Evolutionary conservation across 2,888 invertebrate species (phyloP), one percentile per base, ranked within the genome.

Genomic region (Crepidodera aurea): DNA sequence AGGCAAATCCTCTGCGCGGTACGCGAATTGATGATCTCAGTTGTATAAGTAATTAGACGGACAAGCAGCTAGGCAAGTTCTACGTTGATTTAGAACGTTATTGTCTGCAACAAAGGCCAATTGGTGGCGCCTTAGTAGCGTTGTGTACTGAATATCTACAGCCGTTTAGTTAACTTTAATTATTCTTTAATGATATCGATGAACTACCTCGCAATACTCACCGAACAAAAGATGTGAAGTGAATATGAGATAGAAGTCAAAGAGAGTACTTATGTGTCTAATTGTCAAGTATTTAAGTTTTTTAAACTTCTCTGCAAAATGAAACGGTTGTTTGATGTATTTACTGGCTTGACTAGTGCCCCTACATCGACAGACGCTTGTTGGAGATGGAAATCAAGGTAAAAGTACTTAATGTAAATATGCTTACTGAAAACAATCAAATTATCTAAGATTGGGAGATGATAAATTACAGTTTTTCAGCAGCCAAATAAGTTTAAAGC

Each of bases 121-220:
- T 61, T 58, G 55, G 27, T 60, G 60, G 60, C 60, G 60, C 55
- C 60, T 60, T 56, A 34, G 29, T 55, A 46, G 46, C 56, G 67
- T 60, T 71, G 70, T 70, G 71, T 56, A 44, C 57, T 66, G 72
- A 69, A 72, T 72, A 71, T 60, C 62, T 58, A 62, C 60, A 64
- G 27, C 59, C 46, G 39, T 57, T 64, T 66, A 50, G 32, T 48
- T 57, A 29, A 65, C 69, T 25, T 69, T 73, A 73, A 74, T 73
- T 73, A 72, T 69, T 69, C 67, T 67, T 71, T 73, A 72, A 73
- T 71, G 70, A 69, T 71, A 71, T 69, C 62, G 64, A 66, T 62
- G 68, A 73, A 67, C 55, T 64, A 53, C 44, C 32, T 56, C 15
- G 16, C 8, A 37, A 8, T 37, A 5, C 3, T 37, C 13, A 37